Evolutionary conservation across 2,797 vertebrate species (phyloP), one percentile per base, ranked within the genome.

Genomic region (Diglossa cyanea): DNA sequence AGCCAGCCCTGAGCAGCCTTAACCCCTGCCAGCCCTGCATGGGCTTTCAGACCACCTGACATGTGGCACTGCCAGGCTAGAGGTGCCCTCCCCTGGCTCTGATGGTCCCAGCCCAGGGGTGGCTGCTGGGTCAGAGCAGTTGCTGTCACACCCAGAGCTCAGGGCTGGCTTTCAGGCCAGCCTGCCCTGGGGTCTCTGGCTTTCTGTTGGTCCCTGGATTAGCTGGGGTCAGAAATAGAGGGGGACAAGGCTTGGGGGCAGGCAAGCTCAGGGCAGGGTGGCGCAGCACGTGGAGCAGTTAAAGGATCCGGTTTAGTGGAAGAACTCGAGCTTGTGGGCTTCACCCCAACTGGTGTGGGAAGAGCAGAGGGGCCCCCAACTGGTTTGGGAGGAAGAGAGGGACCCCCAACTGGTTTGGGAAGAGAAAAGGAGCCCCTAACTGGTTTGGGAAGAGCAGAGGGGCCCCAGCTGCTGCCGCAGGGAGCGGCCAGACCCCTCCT

Each of bases 401-500:
- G 30, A 44, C 73, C 47, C 60, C 67, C 23, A 12, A 3, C 84
- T 47, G 61, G 31, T 75, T 62, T 30, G 35, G 37, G 48, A 54
- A 12, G 26, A 62, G 7, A 1, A 79, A 48, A 79, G 61, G 63
- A 28, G 51, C 76, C 55, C 53, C 12, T 18, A 13, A 3, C 81
- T 47, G 61, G n/a, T 77, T 45, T 24, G 37, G 45, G 48, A 55
- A 13, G 30, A 89, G 8, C 0, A 80, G 61, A 80, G 57, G 68
- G 57, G 48, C 80, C 61, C 61, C 72, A 68, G 47, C n/a, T 13
- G 24, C 83, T 7, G 3, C 70, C 40, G 26, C 16, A 47, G 44
- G 74, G 73, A 88, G 89, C 3, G 3, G 74, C 57, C 16, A 26
- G 81, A 91, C 82, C 88, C 77, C 86, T 85, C 65, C 66, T n/a